Percentiles rank a stretch among this genome's conserved stretches.
These are phyloP conservation scores for Rhizomys pruinosus DNA, from an alignment of 2,113 vertebrate genomes.

Conservation along the genomic window DNA sequence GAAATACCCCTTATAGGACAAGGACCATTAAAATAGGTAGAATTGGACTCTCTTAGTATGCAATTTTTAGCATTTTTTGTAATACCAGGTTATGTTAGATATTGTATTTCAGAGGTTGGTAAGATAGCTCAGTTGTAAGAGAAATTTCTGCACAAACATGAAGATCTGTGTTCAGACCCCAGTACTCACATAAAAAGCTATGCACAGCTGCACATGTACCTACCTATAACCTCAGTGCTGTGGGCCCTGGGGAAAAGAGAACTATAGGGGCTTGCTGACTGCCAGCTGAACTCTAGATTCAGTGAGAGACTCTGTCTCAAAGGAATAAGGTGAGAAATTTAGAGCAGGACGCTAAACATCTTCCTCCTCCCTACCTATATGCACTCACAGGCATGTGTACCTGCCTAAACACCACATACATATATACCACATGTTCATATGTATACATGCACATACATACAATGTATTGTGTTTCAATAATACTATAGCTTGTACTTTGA, in stretches of 20 bases:
- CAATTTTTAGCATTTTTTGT: not conserved
- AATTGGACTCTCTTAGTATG: not conserved
- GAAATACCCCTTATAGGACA: not conserved
- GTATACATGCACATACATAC: not conserved
- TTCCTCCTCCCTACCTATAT: not conserved
- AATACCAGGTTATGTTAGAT: not conserved
- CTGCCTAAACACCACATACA: not conserved
- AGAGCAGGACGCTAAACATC: not conserved
- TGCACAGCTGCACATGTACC: too few species aligned
- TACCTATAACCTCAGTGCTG: too few species aligned
- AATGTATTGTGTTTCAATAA: not conserved
- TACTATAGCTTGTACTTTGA: not conserved
- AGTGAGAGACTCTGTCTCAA: not conserved
- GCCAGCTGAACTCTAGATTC: not conserved
- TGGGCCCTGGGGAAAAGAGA: not conserved
- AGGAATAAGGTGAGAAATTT: not conserved
- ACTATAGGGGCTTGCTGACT: too few species aligned
- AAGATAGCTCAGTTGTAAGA: too few species aligned
- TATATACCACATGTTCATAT: fast-evolving
- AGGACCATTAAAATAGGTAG: not conserved
- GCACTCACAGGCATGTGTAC: not conserved
- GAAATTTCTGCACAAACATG: not conserved
- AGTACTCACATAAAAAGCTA: not conserved
- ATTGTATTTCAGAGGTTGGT: not conserved
- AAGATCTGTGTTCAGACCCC: not conserved